Conservation (phyloP, 2,888 invertebrate species). For the Chromoteleia sp. region DNA sequence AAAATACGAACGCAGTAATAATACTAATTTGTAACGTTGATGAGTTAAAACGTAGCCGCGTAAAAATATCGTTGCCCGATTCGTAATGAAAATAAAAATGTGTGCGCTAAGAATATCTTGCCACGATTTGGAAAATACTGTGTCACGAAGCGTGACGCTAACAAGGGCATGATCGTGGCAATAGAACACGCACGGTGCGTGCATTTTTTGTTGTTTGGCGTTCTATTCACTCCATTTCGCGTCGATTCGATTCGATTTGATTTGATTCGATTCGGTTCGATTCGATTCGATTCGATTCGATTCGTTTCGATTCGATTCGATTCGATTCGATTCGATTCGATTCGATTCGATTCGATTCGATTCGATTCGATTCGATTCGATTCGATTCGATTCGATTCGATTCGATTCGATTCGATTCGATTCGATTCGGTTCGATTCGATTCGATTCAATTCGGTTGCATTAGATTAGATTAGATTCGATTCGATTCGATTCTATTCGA, state of each 20-base stretch:
- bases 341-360: too few species aligned
- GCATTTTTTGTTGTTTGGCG: conserved; percentile 68
- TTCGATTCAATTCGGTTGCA: too few species aligned
- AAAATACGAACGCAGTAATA: conserved; percentile 24
- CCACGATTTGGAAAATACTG: conserved; percentile 65
- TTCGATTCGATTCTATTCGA: too few species aligned
- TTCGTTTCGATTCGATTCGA: too few species aligned
- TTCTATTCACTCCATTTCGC: conserved; percentile 73
- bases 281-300: too few species aligned
- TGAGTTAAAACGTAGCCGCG: conserved; percentile 20
- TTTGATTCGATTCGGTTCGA: conserved; percentile 69
- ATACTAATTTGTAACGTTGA: conserved; percentile 37
- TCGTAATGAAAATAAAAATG: conserved; percentile 47
- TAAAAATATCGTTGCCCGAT: conserved; percentile 36
- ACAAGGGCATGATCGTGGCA: conserved; percentile 66
- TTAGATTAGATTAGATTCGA: too few species aligned
- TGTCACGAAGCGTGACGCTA: conserved; percentile 66
- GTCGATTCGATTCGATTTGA: too few species aligned
- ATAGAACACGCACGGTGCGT: conserved; percentile 61
- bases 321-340: too few species aligned
- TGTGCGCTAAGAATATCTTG: conserved; percentile 52
- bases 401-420: too few species aligned
- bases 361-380: too few species aligned
- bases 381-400: too few species aligned
- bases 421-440: too few species aligned